Base-by-base conservation (phyloP, 30 jellyfish, hydroid and myxozoan species). In the Catostylus mosaicus region DNA sequence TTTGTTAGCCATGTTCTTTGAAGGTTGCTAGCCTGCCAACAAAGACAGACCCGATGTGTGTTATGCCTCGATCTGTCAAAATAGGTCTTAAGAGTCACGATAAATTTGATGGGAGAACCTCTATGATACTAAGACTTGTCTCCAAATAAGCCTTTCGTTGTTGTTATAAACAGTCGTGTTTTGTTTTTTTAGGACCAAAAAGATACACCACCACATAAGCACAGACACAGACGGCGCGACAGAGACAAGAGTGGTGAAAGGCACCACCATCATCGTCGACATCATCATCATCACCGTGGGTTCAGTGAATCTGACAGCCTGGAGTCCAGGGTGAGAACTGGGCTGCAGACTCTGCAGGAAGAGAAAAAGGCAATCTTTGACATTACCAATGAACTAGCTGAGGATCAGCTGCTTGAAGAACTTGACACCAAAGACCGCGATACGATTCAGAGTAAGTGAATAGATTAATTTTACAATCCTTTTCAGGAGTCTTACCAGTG, bases 261-360 rank as follows among this genome's bases (percentile, higher is more conserved):
- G 9, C 79, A 73, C 10, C 85, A 66, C 50, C 96, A 75, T 74
- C 80, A 32, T 29, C 71, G 38, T 27, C 92, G 78, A 33, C 91
- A 64, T 4, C 97, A 84, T 27, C 94, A 88, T 48, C 99, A 94
- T 72, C 96, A 83, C 52, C 81, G 90, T 22, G 97, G 89, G 30
- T 54, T 83, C 56, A 59, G 94, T 36, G 81, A 66, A 50, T 67
- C 80, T 0, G 97, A 87, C 85, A 87, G 92, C 12, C 86, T 94
- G 75, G 99, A 94, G 60, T 87, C 93, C 8, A 97, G 99, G 36
- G 90, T 94, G 31, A 67, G 96, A 24, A 60, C 99, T n/a, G 99
- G 99, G 30, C 62, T 94, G 79, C 97, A 94, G 61, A 88, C 99
- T 37, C 89, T 94, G 43, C 94, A 94, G 36, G 99, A 87, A n/a